Evolutionary conservation across 1,140 invertebrate genomes (phyloP), one percentile per base, ranked within the genome.

Genomic region (Lordiphosa mommai): DNA sequence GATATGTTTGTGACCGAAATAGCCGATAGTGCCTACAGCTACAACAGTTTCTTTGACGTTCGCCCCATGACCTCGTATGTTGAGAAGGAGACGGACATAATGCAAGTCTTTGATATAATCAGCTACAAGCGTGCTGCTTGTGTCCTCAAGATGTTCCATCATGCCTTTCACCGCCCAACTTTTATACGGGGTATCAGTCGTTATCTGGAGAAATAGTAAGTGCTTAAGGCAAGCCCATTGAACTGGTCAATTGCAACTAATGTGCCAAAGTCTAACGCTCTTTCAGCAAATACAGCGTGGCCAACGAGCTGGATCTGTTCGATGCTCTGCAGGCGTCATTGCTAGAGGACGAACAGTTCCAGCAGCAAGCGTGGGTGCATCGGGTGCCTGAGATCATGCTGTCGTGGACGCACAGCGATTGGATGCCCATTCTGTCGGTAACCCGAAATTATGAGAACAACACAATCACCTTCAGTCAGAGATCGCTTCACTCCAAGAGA

Each of bases 51-150:
- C 92, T 4, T 63, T 92, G 13, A 93, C 0, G 14, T 94, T 0
- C 95, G 95, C 77, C 92, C 95, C 0, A 94, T 97, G 89, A 93
- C 94, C 8, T 89, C 92, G 14, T 91, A 92, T 1, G 94, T 95
- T 4, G 88, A 91, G 27, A 92, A 92, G 36, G 94, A 95, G 2
- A 88, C 90, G 1, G 93, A 96, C 74, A 95, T 97, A 40, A 90
- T 92, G 23, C 91, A 91, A 10, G 92, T 94, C 2, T 97, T 97
- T 77, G 95, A 97, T 85, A 90, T 90, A 2, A 96, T 97, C 9
- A 93, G 94, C 0, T 97, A 97, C 76, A 91, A 91, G 41, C 92
- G 93, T 88, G 90, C 87, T 13, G 89, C 86, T 63, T 88, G 80
- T 43, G 85, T 91, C n/a, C 89, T 91, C 44, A 86, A 87, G 30